phyloP scores from a whole-genome alignment of 35 echinoderm and acorn worm species.

The Diadema setosum region DNA sequence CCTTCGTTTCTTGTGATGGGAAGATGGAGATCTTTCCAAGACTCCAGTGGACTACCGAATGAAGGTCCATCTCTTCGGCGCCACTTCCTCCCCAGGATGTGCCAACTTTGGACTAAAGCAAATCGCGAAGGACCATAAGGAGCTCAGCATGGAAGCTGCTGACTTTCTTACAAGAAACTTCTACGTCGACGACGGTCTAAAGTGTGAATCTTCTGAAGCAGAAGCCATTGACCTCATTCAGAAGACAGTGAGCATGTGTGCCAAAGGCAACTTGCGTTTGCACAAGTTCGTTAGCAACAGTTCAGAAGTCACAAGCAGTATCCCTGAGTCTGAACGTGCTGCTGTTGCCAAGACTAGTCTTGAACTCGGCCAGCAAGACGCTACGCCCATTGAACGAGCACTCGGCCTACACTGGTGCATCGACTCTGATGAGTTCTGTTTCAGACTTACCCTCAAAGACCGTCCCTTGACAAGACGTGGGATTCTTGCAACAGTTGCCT shows the following conservation, averaged over 20 bases:
- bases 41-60: constrained; percentile 20
- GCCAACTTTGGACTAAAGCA: constrained; percentile 39
- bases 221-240: constrained; percentile 11
- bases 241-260: not conserved
- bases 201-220: not conserved
- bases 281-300: constrained; percentile 30
- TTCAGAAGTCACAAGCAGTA: not conserved
- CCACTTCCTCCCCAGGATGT: constrained; percentile 32
- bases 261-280: not conserved
- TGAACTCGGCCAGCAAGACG: constrained; percentile 16
- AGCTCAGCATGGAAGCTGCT: not conserved
- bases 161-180: constrained; percentile 17
- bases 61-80: constrained; percentile 53
- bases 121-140: not conserved
- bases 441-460: constrained; percentile 1
- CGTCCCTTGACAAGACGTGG: not conserved
- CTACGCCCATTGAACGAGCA: constrained; percentile 12
- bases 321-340: constrained; percentile 25
- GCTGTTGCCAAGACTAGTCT: not conserved
- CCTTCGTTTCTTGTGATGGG: constrained; percentile 27
- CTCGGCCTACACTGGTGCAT: constrained; percentile 44
- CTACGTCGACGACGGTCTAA: constrained; percentile 48
- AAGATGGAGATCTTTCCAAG: constrained; percentile 1
- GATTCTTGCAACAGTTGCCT: constrained; percentile 34
- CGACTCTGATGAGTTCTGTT: constrained; percentile 26